Base-by-base conservation (phyloP, 2,888 invertebrate genomes). In the Ornithoptera alexandrae region DNA sequence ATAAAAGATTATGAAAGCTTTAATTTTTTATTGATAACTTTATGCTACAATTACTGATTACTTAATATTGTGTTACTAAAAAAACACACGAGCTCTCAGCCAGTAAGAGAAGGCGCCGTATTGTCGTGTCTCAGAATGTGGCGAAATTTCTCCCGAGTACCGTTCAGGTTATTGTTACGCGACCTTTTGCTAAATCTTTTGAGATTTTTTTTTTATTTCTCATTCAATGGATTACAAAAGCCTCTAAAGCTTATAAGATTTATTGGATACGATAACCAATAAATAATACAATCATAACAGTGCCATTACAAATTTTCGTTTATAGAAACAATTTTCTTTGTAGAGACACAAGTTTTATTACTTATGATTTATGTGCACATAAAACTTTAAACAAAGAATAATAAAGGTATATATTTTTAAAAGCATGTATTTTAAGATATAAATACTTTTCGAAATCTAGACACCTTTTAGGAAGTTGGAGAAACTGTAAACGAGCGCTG, bases 91-190 rank as follows among this genome's bases (percentile, higher is more conserved):
- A 63, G 30, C 58, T n/a, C 57, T 50, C 30, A 59, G 50, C 36
- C 62, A 72, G 71, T 62, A 63, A 74, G 59, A 30, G 57, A 24
- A 22, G 86, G 85, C 88, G 87, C 85, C 89, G 72, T 76, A 78
- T 79, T 77, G 87, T 84, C 88, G 86, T 84, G 83, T 71, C 81
- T 73, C 74, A 75, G 75, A 76, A 73, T 76, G 79, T 86, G 83
- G 81, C 84, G 83, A 86, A 87, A 87, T 85, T 76, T 79, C 74
- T 77, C 73, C 78, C 79, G 77, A 77, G 75, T 77, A 77, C 75
- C 76, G 82, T 81, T 86, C 85, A 84, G 86, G 85, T 86, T 86
- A 87, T 84, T 86, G 86, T 85, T 81, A 84, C 83, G 75, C 81
- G 89, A 87, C 87, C 87, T 89, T 89, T 89, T 80, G 74, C 78